Evolutionary conservation across 2,113 vertebrate species (phyloP), one percentile per base, ranked within the genome.

Genomic region (Nesoenas mayeri): DNA sequence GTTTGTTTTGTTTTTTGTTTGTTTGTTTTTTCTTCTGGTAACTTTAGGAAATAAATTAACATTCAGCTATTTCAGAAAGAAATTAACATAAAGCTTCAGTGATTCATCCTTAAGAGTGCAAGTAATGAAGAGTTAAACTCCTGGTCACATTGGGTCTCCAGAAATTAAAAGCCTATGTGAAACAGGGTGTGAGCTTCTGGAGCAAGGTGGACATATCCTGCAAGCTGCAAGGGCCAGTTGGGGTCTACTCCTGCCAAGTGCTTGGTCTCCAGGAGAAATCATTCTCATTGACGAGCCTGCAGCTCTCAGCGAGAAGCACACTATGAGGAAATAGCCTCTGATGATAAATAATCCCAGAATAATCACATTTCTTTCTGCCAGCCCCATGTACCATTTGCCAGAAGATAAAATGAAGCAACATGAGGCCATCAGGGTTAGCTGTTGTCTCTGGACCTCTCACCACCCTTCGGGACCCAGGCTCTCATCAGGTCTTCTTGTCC

Each of bases 391-490:
- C 7, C 32, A 22, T 47, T 89, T 78, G 26, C 22, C 48, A 74
- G 64, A 78, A 71, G 42, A 71, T 7, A 81, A 87, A 86, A 82
- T 2, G 12, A 66, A 88, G 42, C 6, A 77, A 58, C 25, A 28
- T 7, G 28, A 80, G 21, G n/a, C 54, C 4, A 2, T 22, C 58
- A 54, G 29, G 11, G 14, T 51, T 32, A 60, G 32, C 20, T 58
- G 60, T 0, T 0, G 34, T 48, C 44, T 61, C 24, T 86, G 22
- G 11, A 32, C 25, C 34, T 62, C 57, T 94, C 47, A 73, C 0
- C 0, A 22, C 32, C 21, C 25, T 83, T 67, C 69, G 56, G 21
- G 16, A 74, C 4, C 18, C 7, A 1, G 0, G 0, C 48, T 82
- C 44, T 88, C 11, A 19, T 25, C 1, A 1, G 22, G 34, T 75